Conservation (phyloP, 2,888 invertebrate genomes). For the Eupithecia pulchellata region DNA sequence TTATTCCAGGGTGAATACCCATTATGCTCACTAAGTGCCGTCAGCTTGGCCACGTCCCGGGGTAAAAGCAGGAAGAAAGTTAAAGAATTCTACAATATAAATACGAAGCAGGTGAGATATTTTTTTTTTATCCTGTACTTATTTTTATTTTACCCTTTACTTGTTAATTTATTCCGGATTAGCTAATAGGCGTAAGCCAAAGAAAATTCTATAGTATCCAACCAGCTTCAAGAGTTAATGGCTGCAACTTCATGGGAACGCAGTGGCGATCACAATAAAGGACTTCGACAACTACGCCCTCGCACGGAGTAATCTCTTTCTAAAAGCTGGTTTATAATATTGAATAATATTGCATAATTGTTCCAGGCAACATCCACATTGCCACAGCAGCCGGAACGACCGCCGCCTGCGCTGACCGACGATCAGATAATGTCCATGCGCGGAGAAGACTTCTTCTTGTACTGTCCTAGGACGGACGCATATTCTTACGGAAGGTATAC, state of each 20-base stretch:
- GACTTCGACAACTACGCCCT: no score
- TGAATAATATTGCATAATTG: no score
- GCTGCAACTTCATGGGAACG: no score
- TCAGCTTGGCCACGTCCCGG: constrained; percentile 71
- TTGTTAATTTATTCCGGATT: no score
- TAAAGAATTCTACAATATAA: constrained; percentile 71
- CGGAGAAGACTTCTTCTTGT: constrained; percentile 77
- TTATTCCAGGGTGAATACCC: constrained; percentile 68
- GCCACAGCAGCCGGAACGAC: constrained; percentile 64
- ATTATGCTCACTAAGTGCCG: constrained; percentile 66
- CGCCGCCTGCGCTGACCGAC: constrained; percentile 56
- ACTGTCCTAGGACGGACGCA: constrained; percentile 64
- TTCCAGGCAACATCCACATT: constrained; percentile 56
- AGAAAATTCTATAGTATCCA: no score
- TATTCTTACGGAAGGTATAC: constrained; percentile 72
- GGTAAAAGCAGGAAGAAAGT: constrained; percentile 63
- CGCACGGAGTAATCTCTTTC: no score
- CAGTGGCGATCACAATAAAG: no score
- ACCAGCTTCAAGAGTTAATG: no score
- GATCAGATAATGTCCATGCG: constrained; percentile 69
- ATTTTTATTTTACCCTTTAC: no score
- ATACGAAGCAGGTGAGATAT: constrained; percentile 62
- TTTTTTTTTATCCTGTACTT: no score
- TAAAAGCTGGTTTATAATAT: no score
- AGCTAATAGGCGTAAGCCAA: no score